Base-by-base conservation (phyloP, 2,797 vertebrate species). In the Coccyzus lansbergi region DNA sequence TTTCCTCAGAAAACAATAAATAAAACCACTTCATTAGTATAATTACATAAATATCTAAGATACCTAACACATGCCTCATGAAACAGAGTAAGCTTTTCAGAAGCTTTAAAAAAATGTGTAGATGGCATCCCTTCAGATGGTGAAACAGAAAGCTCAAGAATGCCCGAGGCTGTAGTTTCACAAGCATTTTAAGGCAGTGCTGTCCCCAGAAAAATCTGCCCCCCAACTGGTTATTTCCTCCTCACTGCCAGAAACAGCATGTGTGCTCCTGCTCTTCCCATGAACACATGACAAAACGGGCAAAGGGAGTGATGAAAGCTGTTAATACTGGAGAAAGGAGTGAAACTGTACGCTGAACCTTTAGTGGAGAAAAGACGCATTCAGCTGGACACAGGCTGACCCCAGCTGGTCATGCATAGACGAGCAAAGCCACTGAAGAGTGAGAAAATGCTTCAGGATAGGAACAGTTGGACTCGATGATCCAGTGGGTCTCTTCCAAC, bases 1-100 rank as follows among this genome's bases (percentile, higher is more conserved):
- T 78, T 93, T 95, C 96, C 83, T 94, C 31, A 19, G 69, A 92
- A 92, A 91, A 93, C 89, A 96, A 93, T 91, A 95, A 95, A 95
- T 76, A 95, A 95, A 95, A 3, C 87, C 68, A 81, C 82, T 94
- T 95, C 89, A 95, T 88, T 92, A 83, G 69, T 90, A 52, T 94
- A 95, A 94, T 85, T 62, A 91, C 83, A 95, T 81, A 95, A 95
- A 93, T 86, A 95, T 72, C 85, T 52, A 63, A 56, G 72, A 68
- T 31, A 90, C 59, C 72, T 76, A 88, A 93, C 87, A 72, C 59
- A 69, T 72, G 81, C 82, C 69, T 78, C 88, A 69, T n/a, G 58
- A 87, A 83, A 51, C n/a, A 94, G 33, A 72, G 77, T 22, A 44
- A 28, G 79, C 80, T 78, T 86, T 93, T 21, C 53, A 70, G 72